phyloP scores from a whole-genome alignment of 2,113 vertebrate genomes.

The Centropristis striata region DNA sequence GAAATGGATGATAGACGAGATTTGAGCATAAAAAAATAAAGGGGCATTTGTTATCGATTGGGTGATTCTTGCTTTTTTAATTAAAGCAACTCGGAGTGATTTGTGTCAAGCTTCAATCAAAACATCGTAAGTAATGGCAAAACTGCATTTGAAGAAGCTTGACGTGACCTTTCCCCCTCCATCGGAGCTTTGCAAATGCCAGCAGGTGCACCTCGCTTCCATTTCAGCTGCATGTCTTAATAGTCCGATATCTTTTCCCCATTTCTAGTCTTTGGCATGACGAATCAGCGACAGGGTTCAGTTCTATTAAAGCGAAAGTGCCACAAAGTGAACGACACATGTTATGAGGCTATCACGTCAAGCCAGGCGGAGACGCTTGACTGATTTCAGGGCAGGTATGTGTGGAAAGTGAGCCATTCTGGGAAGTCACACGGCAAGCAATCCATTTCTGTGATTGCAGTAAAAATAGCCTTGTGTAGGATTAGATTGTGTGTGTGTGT shows the following conservation, averaged over 20 bases:
- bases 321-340: constrained; percentile 42
- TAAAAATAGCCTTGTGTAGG: constrained; percentile 40
- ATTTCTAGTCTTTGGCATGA: constrained; percentile 37
- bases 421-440: constrained; percentile 17
- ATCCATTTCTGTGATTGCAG: constrained; percentile 57
- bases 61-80: constrained; percentile 4
- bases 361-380: constrained; percentile 30
- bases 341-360: constrained; percentile 36
- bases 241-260: constrained; percentile 3
- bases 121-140: constrained; percentile 26
- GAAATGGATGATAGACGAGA: constrained; percentile 50
- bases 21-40: constrained; percentile 15
- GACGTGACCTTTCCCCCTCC: constrained; percentile 36
- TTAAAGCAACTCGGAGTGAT: constrained; percentile 17
- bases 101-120: neutral
- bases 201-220: neutral
- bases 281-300: constrained; percentile 21
- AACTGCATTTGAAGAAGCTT: constrained; percentile 25
- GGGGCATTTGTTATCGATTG: constrained; percentile 23
- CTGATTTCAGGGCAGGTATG: constrained; percentile 35
- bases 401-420: constrained; percentile 19
- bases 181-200: constrained; percentile 16
- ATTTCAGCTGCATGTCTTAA: constrained; percentile 38
- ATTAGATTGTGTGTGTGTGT: constrained; percentile 27
- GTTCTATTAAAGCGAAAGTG: constrained; percentile 38